Evolutionary conservation across 2,888 invertebrate species (phyloP).

Genomic region (Nomada ruficornis): DNA sequence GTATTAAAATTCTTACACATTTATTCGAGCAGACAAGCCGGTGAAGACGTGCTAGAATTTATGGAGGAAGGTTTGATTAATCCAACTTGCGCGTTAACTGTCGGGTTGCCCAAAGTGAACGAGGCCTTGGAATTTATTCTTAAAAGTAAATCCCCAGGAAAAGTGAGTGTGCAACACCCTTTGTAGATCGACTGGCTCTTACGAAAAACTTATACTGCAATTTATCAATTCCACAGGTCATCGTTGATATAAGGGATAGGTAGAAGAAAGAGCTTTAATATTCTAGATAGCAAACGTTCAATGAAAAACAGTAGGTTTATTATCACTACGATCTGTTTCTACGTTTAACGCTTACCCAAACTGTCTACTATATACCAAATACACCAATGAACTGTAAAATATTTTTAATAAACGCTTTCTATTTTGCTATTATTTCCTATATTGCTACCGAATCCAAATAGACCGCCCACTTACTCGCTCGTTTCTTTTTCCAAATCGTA

Average conservation of each 20-base stretch:
- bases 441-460: not conserved
- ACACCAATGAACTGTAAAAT: slow-evolving; percentile 11
- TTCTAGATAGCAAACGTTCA: not conserved
- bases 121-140: slow-evolving; percentile 87
- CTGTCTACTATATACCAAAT: not conserved
- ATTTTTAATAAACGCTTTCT: slow-evolving; percentile 40
- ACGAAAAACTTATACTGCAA: not conserved
- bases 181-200: not conserved
- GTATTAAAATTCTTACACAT: slow-evolving; percentile 37
- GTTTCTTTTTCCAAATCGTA: not conserved
- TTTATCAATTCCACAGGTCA: slow-evolving; percentile 71
- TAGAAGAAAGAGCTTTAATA: slow-evolving; percentile 44
- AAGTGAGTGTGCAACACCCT: slow-evolving; percentile 83
- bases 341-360: not conserved
- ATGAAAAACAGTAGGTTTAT: not conserved
- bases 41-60: slow-evolving; percentile 87
- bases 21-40: slow-evolving; percentile 83
- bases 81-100: slow-evolving; percentile 86
- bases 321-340: not conserved
- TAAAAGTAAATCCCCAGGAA: slow-evolving; percentile 87
- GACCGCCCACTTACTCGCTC: too few species aligned
- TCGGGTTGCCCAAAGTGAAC: slow-evolving; percentile 86
- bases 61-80: slow-evolving; percentile 87
- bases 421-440: slow-evolving; percentile 25
- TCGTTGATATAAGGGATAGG: slow-evolving; percentile 79